Percentiles rank a stretch among this genome's conserved stretches.
Conservation (phyloP, 1,140 invertebrate genomes). For the Caenorhabditis briggsae region DNA sequence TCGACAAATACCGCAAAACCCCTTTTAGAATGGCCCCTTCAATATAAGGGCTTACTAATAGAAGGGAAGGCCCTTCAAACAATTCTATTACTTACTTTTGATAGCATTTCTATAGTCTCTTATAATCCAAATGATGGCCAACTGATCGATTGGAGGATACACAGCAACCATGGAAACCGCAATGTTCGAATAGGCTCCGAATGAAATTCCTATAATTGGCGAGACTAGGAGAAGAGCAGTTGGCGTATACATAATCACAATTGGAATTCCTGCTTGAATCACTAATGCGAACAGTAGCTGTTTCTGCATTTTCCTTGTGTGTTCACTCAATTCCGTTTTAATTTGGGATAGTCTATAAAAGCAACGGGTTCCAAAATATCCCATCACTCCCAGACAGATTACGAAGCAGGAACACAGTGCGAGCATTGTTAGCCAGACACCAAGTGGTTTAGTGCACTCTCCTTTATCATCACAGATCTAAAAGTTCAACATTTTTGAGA, state of each 20-base stretch:
- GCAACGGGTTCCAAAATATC: background rate
- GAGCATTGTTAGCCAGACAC: constrained; percentile 4
- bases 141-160: background rate
- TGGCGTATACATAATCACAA: constrained; percentile 4
- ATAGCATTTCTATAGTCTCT: constrained; percentile 30
- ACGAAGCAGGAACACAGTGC: background rate
- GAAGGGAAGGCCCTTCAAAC: too few relatives aligned
- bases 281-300: constrained; percentile 4
- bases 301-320: constrained; percentile 21
- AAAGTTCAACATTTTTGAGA: background rate
- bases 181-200: constrained; percentile 1
- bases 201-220: background rate
- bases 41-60: too few relatives aligned
- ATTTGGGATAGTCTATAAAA: background rate
- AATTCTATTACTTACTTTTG: background rate
- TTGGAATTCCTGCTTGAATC: constrained; percentile 10
- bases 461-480: constrained; percentile 8
- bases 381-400: constrained; percentile 1
- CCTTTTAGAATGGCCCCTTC: too few relatives aligned
- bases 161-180: background rate
- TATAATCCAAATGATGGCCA: constrained; percentile 11
- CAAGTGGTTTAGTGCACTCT: background rate
- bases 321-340: background rate
- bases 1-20: background rate
- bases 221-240: constrained; percentile 1